Conservation (phyloP, 2,113 vertebrate genomes). For the Ramphastos sulfuratus region DNA sequence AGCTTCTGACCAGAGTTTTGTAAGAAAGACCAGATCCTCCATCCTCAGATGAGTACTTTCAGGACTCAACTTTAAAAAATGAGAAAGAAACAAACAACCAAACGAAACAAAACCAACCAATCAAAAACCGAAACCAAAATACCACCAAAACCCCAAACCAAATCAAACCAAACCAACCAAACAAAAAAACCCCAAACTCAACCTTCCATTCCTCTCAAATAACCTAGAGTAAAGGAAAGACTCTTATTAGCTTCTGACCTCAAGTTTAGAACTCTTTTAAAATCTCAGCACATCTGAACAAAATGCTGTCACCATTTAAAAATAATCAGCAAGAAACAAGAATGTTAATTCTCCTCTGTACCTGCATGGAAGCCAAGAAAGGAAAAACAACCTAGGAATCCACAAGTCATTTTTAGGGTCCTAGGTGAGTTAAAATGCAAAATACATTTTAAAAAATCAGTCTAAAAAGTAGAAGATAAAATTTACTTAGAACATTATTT, state of each 20-base stretch:
- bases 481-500: neutral
- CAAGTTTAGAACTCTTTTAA: neutral
- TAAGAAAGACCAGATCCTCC: neutral
- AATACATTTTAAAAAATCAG: neutral
- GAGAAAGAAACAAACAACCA: neutral
- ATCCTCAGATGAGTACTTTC: neutral
- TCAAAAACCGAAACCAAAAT: no score
- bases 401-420: neutral
- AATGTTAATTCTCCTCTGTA: neutral
- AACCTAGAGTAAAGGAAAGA: neutral
- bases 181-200: no score
- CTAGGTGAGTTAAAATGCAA: neutral
- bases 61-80: neutral
- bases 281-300: neutral
- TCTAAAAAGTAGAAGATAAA: neutral
- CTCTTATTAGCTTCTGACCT: neutral
- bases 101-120: no score
- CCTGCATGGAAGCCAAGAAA: neutral
- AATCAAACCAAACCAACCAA: no score
- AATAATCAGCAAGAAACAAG: neutral
- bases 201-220: neutral
- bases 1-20: neutral
- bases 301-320: neutral
- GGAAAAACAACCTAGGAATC: neutral
- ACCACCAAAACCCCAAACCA: no score